phyloP scores from a whole-genome alignment of 1,140 invertebrate species.

The Zaprionus camerounensis region DNA sequence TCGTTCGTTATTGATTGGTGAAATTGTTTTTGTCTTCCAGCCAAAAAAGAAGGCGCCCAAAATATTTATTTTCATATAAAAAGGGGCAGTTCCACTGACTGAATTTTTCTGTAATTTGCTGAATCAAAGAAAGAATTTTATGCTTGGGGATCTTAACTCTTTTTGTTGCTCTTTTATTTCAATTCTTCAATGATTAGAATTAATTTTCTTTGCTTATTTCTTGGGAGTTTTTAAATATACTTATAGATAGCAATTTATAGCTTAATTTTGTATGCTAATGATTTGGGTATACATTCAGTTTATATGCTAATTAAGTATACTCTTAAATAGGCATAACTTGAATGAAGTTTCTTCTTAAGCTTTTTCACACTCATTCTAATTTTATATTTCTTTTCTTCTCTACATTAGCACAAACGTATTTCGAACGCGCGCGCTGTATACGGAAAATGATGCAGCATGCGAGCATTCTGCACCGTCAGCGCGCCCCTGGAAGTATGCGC shows the following conservation, averaged over 20 bases:
- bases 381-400: not conserved
- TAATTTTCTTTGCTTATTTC: not conserved
- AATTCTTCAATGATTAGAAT: not conserved
- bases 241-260: conserved; percentile 3
- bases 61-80: conserved; percentile 22
- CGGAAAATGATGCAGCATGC: conserved; percentile 85
- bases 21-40: conserved; percentile 61
- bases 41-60: conserved; percentile 20
- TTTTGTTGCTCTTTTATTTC: not conserved
- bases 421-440: conserved; percentile 81
- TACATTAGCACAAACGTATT: conserved; percentile 70
- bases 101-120: conserved; percentile 12
- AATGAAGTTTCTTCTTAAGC: not conserved
- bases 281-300: not conserved
- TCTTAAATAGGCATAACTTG: not conserved
- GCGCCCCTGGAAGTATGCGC: conserved; percentile 85
- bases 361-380: not conserved
- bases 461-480: conserved; percentile 85
- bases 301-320: too few species aligned
- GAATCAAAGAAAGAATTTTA: not conserved
- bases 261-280: not conserved
- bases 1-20: conserved; percentile 83
- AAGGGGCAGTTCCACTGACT: conserved; percentile 42
- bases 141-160: not conserved
- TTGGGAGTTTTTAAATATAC: not conserved